phyloP scores from a whole-genome alignment of 2,888 invertebrate genomes.

The Caenorhabditis wallacei region DNA sequence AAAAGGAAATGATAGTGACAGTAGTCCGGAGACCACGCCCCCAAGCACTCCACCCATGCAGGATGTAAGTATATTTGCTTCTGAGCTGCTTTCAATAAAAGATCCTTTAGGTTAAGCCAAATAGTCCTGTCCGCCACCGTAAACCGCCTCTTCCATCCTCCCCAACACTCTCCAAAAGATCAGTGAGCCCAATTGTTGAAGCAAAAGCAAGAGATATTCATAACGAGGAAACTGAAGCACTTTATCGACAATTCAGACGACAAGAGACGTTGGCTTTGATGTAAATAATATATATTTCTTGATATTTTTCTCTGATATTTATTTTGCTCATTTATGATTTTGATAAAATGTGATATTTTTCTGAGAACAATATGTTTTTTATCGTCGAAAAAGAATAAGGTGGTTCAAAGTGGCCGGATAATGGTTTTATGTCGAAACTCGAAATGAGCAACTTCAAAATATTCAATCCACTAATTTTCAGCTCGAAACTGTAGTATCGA shows the following conservation, averaged over 20 bases:
- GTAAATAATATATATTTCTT: slow-evolving; percentile 20
- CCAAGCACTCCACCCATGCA: slow-evolving; percentile 48
- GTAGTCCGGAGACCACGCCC: slow-evolving; percentile 30
- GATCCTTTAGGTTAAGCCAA: slow-evolving; percentile 17
- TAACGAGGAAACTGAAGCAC: slow-evolving; percentile 58
- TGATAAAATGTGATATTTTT: slow-evolving; percentile 8
- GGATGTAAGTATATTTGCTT: slow-evolving; percentile 24
- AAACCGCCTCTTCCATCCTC: slow-evolving; percentile 29
- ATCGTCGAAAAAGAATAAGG: too few species aligned
- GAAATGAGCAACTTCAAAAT: too few species aligned
- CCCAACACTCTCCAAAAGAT: slow-evolving; percentile 45
- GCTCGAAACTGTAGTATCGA: too few species aligned
- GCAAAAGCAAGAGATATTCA: slow-evolving; percentile 47
- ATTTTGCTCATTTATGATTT: slow-evolving; percentile 2
- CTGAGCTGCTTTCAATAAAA: background rate
- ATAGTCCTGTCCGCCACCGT: slow-evolving; percentile 33
- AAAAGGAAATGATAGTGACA: background rate
- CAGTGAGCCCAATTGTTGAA: slow-evolving; percentile 60
- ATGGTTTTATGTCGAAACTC: too few species aligned
- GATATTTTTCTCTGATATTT: slow-evolving; percentile 11
- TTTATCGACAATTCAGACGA: slow-evolving; percentile 59
- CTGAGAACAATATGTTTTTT: too few species aligned
- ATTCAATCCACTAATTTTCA: too few species aligned
- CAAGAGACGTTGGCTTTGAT: slow-evolving; percentile 59
- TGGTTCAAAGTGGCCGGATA: too few species aligned